Evolutionary conservation across 2,113 vertebrate species (phyloP).

Genomic region (Pristiophorus japonicus): DNA sequence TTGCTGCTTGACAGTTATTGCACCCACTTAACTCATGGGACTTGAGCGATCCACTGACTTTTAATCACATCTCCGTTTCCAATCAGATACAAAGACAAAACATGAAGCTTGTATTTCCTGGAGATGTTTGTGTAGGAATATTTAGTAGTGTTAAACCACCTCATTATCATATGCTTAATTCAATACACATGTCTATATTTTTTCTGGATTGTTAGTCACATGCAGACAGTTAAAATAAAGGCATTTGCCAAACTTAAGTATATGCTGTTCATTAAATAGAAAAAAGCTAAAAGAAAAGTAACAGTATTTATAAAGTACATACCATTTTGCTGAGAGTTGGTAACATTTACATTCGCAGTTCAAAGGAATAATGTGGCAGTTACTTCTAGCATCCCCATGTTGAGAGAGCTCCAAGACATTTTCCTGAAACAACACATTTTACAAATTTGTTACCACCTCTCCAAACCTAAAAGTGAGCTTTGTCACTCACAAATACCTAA

Average conservation of each 20-base stretch:
- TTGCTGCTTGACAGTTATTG: not conserved
- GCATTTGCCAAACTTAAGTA: not conserved
- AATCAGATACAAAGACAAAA: not conserved
- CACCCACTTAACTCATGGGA: not conserved
- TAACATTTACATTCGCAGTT: not conserved
- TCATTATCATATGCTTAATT: not conserved
- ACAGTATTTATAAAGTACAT: not conserved
- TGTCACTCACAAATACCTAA: not conserved
- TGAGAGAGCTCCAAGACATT: not conserved
- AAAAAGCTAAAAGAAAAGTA: not conserved
- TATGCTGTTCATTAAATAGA: not conserved
- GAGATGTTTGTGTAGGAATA: not conserved
- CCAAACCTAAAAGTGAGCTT: not conserved
- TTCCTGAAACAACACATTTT: constrained; percentile 9
- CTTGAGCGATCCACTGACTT: not conserved
- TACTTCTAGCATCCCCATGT: not conserved
- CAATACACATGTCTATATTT: not conserved
- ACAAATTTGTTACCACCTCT: not conserved
- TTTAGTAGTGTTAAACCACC: not conserved
- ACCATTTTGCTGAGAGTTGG: not conserved
- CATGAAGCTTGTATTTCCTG: not conserved
- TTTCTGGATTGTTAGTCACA: not conserved
- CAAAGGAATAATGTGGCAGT: not conserved
- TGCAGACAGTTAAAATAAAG: not conserved
- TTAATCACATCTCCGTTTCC: not conserved